These are phyloP conservation scores for Hycleus phaleratus DNA, from an alignment of 1,140 invertebrate genomes.

Conservation along the genomic window DNA sequence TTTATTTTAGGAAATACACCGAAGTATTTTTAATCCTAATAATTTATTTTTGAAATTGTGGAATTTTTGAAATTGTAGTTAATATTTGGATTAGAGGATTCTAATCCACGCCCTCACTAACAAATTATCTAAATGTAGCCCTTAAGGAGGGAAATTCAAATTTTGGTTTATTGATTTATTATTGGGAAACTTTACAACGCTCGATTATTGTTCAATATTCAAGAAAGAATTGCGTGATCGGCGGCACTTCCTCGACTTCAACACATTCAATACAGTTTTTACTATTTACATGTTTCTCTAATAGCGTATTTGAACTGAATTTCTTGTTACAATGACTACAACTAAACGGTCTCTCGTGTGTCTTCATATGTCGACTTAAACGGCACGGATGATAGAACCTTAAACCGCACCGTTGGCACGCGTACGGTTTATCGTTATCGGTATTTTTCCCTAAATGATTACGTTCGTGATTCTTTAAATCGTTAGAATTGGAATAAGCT, in stretches of 20 bases:
- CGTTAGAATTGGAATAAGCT: constrained; percentile 33
- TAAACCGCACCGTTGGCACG: constrained; percentile 31
- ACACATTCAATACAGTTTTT: constrained; percentile 16
- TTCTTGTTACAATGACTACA: constrained; percentile 26
- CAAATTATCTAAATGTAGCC: too few species aligned
- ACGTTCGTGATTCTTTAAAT: constrained; percentile 32
- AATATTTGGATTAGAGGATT: too few species aligned
- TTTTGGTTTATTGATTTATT: not conserved
- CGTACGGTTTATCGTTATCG: constrained; percentile 26
- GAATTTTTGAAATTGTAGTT: too few species aligned
- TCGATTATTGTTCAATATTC: not conserved
- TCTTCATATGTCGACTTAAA: constrained; percentile 30
- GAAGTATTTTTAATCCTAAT: too few species aligned
- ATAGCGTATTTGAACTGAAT: constrained; percentile 17
- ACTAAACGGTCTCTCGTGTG: constrained; percentile 22
- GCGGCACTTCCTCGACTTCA: constrained; percentile 8
- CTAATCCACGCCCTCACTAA: too few species aligned
- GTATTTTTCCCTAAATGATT: constrained; percentile 23
- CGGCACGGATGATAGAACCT: constrained; percentile 33
- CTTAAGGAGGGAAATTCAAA: too few species aligned
- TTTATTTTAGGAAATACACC: not conserved
- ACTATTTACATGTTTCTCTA: constrained; percentile 23
- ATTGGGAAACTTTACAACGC: not conserved
- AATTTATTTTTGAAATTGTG: too few species aligned
- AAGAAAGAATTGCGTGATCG: constrained; percentile 2